Base-by-base conservation (phyloP, 2,113 vertebrate genomes). In the Lasiurus cinereus region DNA sequence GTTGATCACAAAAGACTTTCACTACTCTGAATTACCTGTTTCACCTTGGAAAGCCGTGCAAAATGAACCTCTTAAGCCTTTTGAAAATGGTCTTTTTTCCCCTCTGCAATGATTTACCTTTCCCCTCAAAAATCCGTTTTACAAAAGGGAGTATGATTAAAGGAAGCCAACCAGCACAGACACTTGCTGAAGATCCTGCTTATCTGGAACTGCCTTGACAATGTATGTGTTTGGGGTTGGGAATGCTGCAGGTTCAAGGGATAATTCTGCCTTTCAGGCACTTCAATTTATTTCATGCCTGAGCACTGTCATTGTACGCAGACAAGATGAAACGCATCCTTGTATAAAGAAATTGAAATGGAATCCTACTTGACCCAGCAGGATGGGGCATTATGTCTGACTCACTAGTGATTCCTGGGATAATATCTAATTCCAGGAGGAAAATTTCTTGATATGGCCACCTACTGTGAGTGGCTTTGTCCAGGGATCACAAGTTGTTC, bases 261-360 rank as follows among this genome's bases (percentile, higher is more conserved):
- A 99, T 99, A 99, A 99, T 99, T 99, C 99, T 98, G 98, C 98
- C 98, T 99, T 99, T 99, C 99, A 99, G 99, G 98, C 98, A 99
- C 98, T 99, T 98, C 98, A 98, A 99, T 99, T 99, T 99, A 99
- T 99, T 99, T 99, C 98, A 98, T 99, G 98, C 98, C 98, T 98
- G 98, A 98, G 98, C 98, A 98, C 99, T 98, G 99, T 98, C 99
- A 98, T 99, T 98, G 98, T 98, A 98, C 97, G 96, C 98, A 98
- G 98, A 99, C 99, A 98, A 99, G 99, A 99, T 99, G 99, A 99
- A 99, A 99, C 97, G 98, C 99, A 99, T 99, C 97, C 98, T 99
- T 98, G 98, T 99, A 99, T 99, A 99, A 99, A 99, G 99, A 99
- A 99, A 99, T 99, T 99, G 99, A 99, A 99, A 99, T 99, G 99